Evolutionary conservation across 2,888 invertebrate genomes (phyloP), one percentile per base, ranked within the genome.

Genomic region (Andrena minutula): DNA sequence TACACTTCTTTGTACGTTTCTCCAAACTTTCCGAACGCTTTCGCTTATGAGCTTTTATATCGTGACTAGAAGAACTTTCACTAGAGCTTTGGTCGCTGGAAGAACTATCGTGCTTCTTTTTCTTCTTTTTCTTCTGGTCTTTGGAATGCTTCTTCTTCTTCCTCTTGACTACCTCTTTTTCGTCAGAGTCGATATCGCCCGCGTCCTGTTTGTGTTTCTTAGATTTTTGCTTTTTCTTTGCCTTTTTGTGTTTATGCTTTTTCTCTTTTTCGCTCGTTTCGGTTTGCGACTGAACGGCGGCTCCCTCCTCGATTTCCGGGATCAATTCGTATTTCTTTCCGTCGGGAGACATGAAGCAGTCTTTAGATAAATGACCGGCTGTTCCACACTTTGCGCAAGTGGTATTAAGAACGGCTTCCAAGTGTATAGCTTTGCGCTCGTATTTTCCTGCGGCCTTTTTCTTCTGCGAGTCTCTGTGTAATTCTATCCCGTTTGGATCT

Each of bases 321-420:
- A 94, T 78, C 12, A 94, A 86, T 53, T 94, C 94, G 79, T 94
- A 94, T 8, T 90, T 92, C 84, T 94, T 94, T 10, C 94, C 94
- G 78, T 91, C 92, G 1, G 92, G 92, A 49, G 92, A 88, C 91
- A 93, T 90, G 78, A 94, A 94, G 84, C 94, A 94, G 74, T 94
- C 94, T 69, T 89, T 93, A 0, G 94, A 89, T 8, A 94, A 85
- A 81, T 94, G 94, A 20, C 94, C 94, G 32, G 85, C 89, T 2
- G 93, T 94, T 28, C 94, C 94, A 83, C 94, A 94, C 81, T 93
- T 94, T 4, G 91, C 86, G 47, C 94, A 94, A 1, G 92, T 94
- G 0, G 94, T 94, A 60, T 94, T 94, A 10, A 93, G 89, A 7
- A 94, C 91, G 0, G 94, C 94, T 61, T 93, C 92, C n/a, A 94